These are phyloP conservation scores for Denticeps clupeoides DNA, from an alignment of 2,797 vertebrate genomes.

Conservation along the genomic window DNA sequence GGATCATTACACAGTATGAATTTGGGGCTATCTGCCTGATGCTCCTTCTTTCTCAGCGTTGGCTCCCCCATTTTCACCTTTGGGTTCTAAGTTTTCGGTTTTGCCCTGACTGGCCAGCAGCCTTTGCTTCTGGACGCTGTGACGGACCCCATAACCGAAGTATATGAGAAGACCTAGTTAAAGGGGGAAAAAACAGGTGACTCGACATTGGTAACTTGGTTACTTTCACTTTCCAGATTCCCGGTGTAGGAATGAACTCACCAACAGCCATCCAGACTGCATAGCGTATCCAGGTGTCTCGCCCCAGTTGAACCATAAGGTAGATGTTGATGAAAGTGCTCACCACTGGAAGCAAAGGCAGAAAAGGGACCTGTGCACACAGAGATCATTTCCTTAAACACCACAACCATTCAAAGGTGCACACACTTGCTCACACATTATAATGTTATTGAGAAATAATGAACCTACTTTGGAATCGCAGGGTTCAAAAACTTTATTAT, in stretches of 20 bases:
- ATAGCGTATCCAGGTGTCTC: constrained; percentile 65
- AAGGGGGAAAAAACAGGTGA: too few relatives aligned
- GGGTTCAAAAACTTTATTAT: too few relatives aligned
- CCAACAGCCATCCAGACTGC: constrained; percentile 71
- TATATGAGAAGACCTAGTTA: constrained; percentile 76
- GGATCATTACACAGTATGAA: too few relatives aligned
- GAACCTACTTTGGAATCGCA: too few relatives aligned
- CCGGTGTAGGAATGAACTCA: too few relatives aligned
- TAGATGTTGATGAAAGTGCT: constrained; percentile 66
- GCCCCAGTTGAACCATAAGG: constrained; percentile 64
- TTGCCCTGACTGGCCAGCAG: constrained; percentile 2
- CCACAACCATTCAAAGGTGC: too few relatives aligned
- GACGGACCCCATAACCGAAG: constrained; percentile 63
- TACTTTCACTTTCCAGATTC: too few relatives aligned
- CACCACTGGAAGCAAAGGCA: constrained; percentile 66
- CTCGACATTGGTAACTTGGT: too few relatives aligned
- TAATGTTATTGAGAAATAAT: too few relatives aligned
- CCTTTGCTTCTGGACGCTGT: constrained; percentile 57
- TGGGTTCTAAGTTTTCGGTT: constrained; percentile 37
- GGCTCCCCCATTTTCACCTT: constrained; percentile 18
- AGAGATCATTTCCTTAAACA: too few relatives aligned
- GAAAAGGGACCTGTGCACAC: constrained; percentile 61
- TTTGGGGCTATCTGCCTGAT: background rate
- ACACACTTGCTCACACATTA: too few relatives aligned
- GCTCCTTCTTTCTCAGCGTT: constrained; percentile 42